Evolutionary conservation across 2,113 vertebrate species (phyloP).

Genomic region (Albula goreensis): DNA sequence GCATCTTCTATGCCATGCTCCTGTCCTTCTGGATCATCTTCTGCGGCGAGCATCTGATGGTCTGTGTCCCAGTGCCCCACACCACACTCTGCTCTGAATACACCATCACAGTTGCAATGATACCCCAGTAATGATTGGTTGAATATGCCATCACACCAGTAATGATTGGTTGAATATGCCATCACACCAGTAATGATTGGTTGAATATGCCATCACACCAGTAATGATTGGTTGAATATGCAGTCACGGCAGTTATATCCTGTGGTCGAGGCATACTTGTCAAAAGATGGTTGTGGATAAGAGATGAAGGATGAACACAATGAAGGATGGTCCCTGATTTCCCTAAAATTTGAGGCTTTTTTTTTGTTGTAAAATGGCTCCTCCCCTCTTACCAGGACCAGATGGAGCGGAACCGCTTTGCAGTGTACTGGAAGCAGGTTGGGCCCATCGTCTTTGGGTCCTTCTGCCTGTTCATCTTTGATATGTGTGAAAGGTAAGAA

Average conservation of each 20-base stretch:
- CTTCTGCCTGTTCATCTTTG: conserved; percentile 96
- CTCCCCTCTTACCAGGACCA: conserved; percentile 78
- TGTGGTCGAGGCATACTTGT: too few species aligned
- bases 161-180: too few species aligned
- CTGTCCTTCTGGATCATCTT: conserved; percentile 99
- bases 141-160: too few species aligned
- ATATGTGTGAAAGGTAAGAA: conserved; percentile 95
- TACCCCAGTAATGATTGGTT: too few species aligned
- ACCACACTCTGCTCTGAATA: not conserved
- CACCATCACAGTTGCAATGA: too few species aligned
- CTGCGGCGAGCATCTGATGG: conserved; percentile 98
- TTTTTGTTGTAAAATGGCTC: not conserved
- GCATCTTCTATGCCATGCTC: conserved; percentile 97
- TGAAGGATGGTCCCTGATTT: too few species aligned
- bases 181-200: too few species aligned
- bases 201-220: too few species aligned
- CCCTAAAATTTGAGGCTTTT: not conserved
- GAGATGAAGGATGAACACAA: too few species aligned
- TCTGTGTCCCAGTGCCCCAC: conserved; percentile 49
- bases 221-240: too few species aligned
- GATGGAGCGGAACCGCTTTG: conserved; percentile 87
- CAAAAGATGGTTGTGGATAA: too few species aligned
- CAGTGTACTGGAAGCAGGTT: conserved; percentile 96
- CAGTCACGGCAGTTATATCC: too few species aligned
- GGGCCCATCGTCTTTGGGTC: conserved; percentile 93